phyloP scores from a whole-genome alignment of 2,797 vertebrate species.

The Pipistrellus pygmaeus region DNA sequence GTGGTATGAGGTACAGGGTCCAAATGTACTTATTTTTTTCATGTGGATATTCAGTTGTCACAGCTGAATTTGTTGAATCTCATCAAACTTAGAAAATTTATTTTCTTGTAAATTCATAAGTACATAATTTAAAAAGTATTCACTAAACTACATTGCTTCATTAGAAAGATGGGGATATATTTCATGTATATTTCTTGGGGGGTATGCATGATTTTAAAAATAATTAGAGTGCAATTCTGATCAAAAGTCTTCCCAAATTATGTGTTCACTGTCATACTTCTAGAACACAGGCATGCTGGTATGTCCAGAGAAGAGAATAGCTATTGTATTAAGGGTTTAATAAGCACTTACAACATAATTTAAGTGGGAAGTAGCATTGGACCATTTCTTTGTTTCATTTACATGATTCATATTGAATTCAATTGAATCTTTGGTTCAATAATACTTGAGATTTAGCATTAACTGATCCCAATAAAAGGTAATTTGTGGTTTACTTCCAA shows the following conservation, averaged over 20 bases:
- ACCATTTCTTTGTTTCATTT: constrained; percentile 32
- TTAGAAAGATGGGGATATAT: background rate
- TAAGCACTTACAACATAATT: background rate
- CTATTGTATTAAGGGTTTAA: constrained; percentile 38
- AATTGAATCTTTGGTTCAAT: constrained; percentile 9
- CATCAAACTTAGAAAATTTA: constrained; percentile 22
- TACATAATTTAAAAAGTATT: constrained; percentile 34
- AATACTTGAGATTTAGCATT: constrained; percentile 28
- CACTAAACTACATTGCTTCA: background rate
- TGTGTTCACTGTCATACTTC: constrained; percentile 10
- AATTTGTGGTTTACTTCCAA: background rate
- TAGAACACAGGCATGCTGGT: background rate
- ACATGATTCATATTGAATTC: background rate
- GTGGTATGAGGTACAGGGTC: background rate
- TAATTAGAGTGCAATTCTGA: background rate
- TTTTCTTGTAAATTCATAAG: background rate
- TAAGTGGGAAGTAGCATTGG: background rate
- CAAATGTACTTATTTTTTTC: background rate
- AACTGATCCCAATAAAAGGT: background rate
- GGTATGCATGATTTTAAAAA: constrained; percentile 38
- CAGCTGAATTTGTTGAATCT: constrained; percentile 12
- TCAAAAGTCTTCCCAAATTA: background rate
- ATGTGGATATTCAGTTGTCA: background rate
- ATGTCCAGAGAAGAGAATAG: background rate
- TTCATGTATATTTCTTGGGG: background rate